Percentiles rank a stretch among this genome's conserved stretches.
phyloP scores from a whole-genome alignment of 2,888 invertebrate species.

The Tipula confusa region DNA sequence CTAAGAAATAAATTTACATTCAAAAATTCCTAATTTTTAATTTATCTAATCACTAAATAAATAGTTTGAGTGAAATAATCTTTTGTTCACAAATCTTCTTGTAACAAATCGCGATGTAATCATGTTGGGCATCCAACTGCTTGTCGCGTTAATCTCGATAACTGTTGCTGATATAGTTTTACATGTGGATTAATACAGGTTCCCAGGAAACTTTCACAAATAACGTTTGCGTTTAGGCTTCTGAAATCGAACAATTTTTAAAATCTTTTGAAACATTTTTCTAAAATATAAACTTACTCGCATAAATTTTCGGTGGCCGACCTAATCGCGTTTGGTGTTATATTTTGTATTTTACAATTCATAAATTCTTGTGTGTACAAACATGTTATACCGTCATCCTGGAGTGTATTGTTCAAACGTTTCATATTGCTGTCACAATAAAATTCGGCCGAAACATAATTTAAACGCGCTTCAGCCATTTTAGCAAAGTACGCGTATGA shows the following conservation, averaged over 20 bases:
- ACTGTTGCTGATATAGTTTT: neutral
- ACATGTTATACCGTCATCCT: neutral
- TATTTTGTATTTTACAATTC: neutral
- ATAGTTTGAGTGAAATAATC: neutral
- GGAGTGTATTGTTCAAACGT: neutral
- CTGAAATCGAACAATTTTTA: neutral
- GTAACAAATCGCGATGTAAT: no score
- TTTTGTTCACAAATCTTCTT: no score
- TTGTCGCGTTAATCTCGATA: neutral
- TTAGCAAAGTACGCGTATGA: neutral
- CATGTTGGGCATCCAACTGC: neutral
- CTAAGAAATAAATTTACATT: neutral
- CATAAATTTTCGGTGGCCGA: neutral
- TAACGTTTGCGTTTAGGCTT: neutral
- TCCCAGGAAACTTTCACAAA: neutral
- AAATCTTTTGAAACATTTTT: neutral
- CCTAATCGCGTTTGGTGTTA: neutral
- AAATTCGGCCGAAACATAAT: neutral
- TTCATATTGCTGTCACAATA: neutral
- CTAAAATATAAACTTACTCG: neutral
- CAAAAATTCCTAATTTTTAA: neutral
- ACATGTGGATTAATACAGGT: neutral
- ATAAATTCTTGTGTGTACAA: neutral
- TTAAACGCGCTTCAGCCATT: neutral
- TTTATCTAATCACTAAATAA: neutral